Base-by-base conservation (phyloP, 2,888 invertebrate genomes). In the Ganaspis brasiliensis region DNA sequence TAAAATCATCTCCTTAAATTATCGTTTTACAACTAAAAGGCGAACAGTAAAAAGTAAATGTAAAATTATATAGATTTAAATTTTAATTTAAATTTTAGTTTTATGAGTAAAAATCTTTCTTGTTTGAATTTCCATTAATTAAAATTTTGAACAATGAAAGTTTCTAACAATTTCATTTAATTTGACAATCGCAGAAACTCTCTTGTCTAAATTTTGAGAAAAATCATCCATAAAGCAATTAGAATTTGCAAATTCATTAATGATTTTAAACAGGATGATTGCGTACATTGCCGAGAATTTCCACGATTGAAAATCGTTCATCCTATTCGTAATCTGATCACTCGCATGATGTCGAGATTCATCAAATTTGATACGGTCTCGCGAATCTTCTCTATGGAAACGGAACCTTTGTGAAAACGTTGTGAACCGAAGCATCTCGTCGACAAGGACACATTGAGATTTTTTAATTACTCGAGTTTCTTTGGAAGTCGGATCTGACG, bases 401-500 rank as follows among this genome's bases (percentile, higher is more conserved):
- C 67, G 71, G 76, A 79, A 80, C 79, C 82, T 86, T 85, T 86
- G 82, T 81, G 78, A 72, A 67, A 76, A 72, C 79, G 79, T 79
- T 79, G 79, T 73, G 79, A 78, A 74, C 72, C 75, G 72, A 70
- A 76, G 79, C 76, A 75, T 72, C 49, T 85, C 87, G 85, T 87
- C 85, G 87, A 85, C 84, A 45, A 67, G 67, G 84, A 78, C 83
- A 81, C 83, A 83, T 87, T 88, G 87, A 87, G 85, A 87, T 78
- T 86, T 89, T 89, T 88, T 88, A 88, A 89, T 88, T 89, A 89
- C 86, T 84, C 81, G 80, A 82, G 81, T 79, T 78, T 77, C 75
- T n/a, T 21, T 79, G 74, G 77, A 72, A 55, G 74, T 63, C 74
- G 45, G 35, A 59, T 19, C 75, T 67, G 45, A 72, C 70, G 61